Evolutionary conservation across 2,113 vertebrate species (phyloP).

Genomic region (Brachyhypopomus gauderio): DNA sequence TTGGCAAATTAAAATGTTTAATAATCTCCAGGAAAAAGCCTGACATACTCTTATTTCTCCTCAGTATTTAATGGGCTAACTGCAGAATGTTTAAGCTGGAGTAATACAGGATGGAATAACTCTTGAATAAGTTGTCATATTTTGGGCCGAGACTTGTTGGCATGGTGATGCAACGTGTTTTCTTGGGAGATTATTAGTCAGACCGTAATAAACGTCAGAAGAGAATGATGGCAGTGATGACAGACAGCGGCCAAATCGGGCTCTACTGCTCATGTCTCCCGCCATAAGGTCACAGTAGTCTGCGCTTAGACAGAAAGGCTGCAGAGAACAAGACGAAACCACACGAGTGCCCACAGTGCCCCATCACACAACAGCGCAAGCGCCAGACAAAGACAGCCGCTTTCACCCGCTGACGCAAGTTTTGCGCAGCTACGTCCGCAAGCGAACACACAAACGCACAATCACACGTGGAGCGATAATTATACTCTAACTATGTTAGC

Average conservation of each 20-base stretch:
- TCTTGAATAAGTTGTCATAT: conserved; percentile 48
- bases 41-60: conserved; percentile 36
- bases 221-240: conserved; percentile 60
- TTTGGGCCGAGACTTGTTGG: conserved; percentile 44
- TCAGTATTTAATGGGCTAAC: conserved; percentile 28
- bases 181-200: conserved; percentile 58
- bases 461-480: conserved; percentile 42
- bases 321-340: conserved; percentile 16
- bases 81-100: conserved; percentile 37
- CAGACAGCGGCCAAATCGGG: conserved; percentile 52
- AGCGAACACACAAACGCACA: conserved; percentile 29
- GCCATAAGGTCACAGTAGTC: conserved; percentile 39
- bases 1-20: conserved; percentile 7
- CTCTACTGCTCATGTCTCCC: conserved; percentile 10
- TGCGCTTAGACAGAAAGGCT: conserved; percentile 38
- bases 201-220: conserved; percentile 57
- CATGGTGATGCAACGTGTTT: conserved; percentile 53
- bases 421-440: not conserved
- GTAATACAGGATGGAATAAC: conserved; percentile 48
- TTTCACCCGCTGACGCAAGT: conserved; percentile 23
- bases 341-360: conserved; percentile 18
- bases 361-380: conserved; percentile 38
- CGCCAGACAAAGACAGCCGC: conserved; percentile 9
- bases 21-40: conserved; percentile 21
- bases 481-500: conserved; percentile 16